Conservation (phyloP, 2,888 invertebrate species). For the Tineola bisselliella region DNA sequence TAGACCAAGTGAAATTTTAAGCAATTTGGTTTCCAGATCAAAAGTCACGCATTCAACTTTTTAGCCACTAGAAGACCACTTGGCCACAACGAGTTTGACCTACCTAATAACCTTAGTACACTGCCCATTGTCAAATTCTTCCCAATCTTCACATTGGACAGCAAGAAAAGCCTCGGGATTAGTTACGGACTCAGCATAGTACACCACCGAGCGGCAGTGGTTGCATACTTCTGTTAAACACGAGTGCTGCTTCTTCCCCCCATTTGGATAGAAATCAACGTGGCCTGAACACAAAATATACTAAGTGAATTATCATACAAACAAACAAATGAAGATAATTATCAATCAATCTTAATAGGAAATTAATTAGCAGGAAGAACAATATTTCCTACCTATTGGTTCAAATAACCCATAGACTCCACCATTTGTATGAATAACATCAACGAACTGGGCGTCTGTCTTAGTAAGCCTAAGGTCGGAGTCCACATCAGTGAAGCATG, state of each 20-base stretch:
- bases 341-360: neutral
- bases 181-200: conserved; percentile 35
- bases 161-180: conserved; percentile 30
- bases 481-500: conserved; percentile 44
- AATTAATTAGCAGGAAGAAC: too few species aligned
- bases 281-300: conserved; percentile 34
- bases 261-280: conserved; percentile 51
- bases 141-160: conserved; percentile 30
- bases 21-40: too few species aligned
- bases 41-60: too few species aligned
- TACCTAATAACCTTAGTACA: conserved; percentile 33
- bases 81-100: neutral
- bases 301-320: too few species aligned
- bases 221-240: conserved; percentile 48
- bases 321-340: too few species aligned
- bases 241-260: conserved; percentile 43
- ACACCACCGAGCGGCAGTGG: conserved; percentile 42
- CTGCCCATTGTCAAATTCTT: conserved; percentile 28
- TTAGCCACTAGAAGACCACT: too few species aligned
- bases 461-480: conserved; percentile 27
- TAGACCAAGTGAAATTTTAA: neutral
- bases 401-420: conserved; percentile 43
- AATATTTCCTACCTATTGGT: conserved; percentile 29
- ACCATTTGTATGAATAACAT: conserved; percentile 43
- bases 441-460: conserved; percentile 43